A percentile compares a stretch with the other conserved stretches of the same genome.
These are phyloP conservation scores for Okamejei kenojei DNA, from an alignment of 2,797 vertebrate species.

Conservation along the genomic window DNA sequence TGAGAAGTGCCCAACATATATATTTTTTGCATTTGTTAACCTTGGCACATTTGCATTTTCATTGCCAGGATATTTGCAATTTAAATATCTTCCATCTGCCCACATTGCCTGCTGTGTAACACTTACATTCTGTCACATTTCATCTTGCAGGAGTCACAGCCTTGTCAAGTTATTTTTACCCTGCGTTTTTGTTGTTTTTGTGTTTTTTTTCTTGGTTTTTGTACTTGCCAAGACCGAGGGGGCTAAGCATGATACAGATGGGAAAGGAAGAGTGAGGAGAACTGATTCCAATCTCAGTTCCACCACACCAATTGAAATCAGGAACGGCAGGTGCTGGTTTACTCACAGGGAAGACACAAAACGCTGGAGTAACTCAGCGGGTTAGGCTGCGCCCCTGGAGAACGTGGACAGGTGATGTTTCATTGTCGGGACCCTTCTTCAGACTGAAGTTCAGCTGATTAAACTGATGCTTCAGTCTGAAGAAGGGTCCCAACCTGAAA, in stretches of 20 bases:
- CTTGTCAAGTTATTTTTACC: background rate
- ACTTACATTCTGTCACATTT: background rate
- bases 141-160: background rate
- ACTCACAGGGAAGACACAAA: too few species aligned
- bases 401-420: too few species aligned
- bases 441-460: too few species aligned
- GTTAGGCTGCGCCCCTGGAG: too few species aligned
- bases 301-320: background rate
- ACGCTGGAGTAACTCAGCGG: too few species aligned
- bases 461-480: too few species aligned
- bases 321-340: too few species aligned
- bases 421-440: too few species aligned
- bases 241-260: background rate
- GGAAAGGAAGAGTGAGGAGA: background rate
- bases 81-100: background rate
- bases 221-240: background rate
- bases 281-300: background rate
- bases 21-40: background rate
- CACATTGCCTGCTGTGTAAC: background rate
- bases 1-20: background rate
- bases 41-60: background rate
- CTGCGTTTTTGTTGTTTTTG: background rate
- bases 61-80: background rate
- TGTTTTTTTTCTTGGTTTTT: background rate
- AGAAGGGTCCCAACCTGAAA: too few species aligned